Evolutionary conservation across 2,797 vertebrate genomes (phyloP).

Genomic region (Spinus pinus): DNA sequence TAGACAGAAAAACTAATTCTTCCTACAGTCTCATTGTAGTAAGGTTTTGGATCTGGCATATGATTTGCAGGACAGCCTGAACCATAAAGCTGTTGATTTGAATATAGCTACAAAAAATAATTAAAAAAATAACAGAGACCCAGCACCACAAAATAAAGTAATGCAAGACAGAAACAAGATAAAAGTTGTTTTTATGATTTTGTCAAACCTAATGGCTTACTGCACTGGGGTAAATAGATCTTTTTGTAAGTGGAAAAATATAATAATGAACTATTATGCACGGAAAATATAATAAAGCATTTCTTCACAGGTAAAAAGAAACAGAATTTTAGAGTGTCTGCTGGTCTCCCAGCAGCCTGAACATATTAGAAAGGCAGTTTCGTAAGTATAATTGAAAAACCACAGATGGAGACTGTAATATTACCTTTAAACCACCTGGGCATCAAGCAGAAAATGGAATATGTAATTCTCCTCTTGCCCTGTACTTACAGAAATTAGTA

Average conservation of each 20-base stretch:
- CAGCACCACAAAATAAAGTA: neutral
- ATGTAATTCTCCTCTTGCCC: neutral
- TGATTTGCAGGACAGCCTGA: neutral
- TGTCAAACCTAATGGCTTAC: neutral
- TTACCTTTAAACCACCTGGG: neutral
- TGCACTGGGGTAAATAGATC: neutral
- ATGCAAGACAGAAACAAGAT: constrained; percentile 5
- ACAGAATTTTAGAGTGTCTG: neutral
- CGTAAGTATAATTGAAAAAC: neutral
- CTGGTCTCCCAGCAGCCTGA: neutral
- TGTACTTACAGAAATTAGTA: neutral
- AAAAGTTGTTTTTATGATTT: constrained; percentile 10
- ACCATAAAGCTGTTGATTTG: neutral
- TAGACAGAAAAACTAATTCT: neutral
- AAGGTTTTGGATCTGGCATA: neutral
- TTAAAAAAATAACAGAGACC: neutral
- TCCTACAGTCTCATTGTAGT: neutral
- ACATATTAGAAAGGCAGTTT: neutral
- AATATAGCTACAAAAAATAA: neutral
- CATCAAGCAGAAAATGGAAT: neutral
- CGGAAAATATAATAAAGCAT: neutral
- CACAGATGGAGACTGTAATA: neutral
- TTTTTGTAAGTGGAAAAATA: neutral
- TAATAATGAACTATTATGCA: neutral
- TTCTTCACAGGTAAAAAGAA: neutral